These are phyloP conservation scores for Psococerastis gibbosa DNA, from an alignment of 2,888 invertebrate genomes.

Conservation along the genomic window DNA sequence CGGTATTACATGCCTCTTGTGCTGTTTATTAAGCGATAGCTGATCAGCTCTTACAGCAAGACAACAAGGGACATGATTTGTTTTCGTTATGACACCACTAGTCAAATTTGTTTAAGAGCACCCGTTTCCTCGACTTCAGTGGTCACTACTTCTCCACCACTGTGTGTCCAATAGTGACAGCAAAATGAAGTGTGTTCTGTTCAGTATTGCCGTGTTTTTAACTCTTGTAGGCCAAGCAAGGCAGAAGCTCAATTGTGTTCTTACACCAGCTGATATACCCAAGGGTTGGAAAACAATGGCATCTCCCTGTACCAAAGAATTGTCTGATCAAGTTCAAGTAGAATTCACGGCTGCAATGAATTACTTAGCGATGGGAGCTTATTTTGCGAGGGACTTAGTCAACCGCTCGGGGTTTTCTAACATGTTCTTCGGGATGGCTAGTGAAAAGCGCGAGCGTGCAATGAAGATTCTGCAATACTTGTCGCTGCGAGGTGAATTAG, in stretches of 20 bases:
- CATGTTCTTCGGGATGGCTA: slow-evolving; percentile 63
- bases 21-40: no score
- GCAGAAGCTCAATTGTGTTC: slow-evolving; percentile 30
- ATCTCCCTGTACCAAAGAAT: slow-evolving; percentile 36
- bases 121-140: no score
- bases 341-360: slow-evolving; percentile 65
- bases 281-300: slow-evolving; percentile 49
- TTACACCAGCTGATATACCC: slow-evolving; percentile 35
- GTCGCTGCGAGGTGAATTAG: slow-evolving; percentile 64
- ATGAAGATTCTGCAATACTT: slow-evolving; percentile 73
- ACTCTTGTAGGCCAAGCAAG: slow-evolving; percentile 5
- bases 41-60: no score
- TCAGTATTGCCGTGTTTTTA: background rate
- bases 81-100: no score
- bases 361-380: slow-evolving; percentile 71
- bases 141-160: slow-evolving; percentile 61
- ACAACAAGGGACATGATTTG: no score
- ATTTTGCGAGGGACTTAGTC: slow-evolving; percentile 55
- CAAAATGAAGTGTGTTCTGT: background rate
- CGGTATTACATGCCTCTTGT: no score
- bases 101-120: no score
- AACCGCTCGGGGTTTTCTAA: slow-evolving; percentile 80
- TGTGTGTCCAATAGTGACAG: slow-evolving; percentile 50
- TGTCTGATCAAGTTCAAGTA: slow-evolving; percentile 52
- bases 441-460: slow-evolving; percentile 77